phyloP scores from a whole-genome alignment of 2,113 vertebrate species.

The Eublepharis macularius region DNA sequence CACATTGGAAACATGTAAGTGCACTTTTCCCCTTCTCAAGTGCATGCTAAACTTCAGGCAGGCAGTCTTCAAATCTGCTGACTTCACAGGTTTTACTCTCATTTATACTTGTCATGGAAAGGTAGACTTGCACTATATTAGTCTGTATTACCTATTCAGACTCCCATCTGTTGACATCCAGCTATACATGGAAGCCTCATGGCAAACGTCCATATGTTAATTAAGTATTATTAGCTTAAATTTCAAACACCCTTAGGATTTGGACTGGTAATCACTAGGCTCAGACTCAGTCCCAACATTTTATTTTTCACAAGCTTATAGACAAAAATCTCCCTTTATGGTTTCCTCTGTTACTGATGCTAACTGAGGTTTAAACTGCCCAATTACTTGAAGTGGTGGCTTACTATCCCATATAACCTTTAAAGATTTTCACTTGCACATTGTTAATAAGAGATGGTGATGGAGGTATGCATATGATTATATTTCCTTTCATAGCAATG shows the following conservation, averaged over 20 bases:
- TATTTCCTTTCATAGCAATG: neutral
- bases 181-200: conserved; percentile 12
- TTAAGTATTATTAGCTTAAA: conserved; percentile 16
- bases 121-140: conserved; percentile 21
- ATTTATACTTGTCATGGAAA: conserved; percentile 39
- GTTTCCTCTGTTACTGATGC: neutral
- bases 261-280: neutral
- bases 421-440: neutral
- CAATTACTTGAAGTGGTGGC: too few species aligned
- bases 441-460: neutral
- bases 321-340: neutral
- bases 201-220: conserved; percentile 17
- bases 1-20: neutral
- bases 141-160: conserved; percentile 20
- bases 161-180: conserved; percentile 13
- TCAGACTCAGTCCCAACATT: neutral
- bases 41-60: neutral
- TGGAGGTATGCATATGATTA: neutral
- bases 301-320: neutral
- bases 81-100: conserved; percentile 16
- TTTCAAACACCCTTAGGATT: conserved; percentile 1
- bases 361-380: neutral
- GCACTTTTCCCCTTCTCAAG: neutral
- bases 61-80: conserved; percentile 4
- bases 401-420: neutral